These are phyloP conservation scores for Sciurus carolinensis DNA, from an alignment of 2,797 vertebrate genomes.

Conservation along the genomic window DNA sequence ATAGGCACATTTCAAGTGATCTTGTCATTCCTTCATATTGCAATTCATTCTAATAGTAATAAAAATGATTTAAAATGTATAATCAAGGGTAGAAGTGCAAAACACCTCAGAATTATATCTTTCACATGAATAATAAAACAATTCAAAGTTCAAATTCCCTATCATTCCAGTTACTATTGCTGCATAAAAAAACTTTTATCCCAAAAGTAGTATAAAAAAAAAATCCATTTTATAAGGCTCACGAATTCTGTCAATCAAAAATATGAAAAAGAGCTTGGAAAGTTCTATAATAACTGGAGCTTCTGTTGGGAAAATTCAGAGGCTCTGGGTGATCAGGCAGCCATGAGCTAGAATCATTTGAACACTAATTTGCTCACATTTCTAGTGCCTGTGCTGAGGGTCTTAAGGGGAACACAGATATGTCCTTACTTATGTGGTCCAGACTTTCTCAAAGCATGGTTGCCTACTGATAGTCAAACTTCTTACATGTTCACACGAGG, in stretches of 20 bases:
- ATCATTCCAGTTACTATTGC: neutral
- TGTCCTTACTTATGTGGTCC: too few relatives aligned
- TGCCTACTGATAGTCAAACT: neutral
- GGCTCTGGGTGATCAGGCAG: neutral
- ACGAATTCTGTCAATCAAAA: neutral
- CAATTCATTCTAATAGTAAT: neutral
- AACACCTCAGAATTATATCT: neutral
- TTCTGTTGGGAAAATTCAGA: neutral
- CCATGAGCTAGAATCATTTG: neutral
- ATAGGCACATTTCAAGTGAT: neutral
- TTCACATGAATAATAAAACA: neutral
- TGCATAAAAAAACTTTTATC: neutral
- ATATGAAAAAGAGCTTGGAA: neutral
- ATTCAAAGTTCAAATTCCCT: neutral
- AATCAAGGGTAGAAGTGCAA: too few relatives aligned
- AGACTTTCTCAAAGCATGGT: neutral
- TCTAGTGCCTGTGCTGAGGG: neutral
- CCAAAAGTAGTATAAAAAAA: too few relatives aligned
- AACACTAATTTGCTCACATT: neutral
- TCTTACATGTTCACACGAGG: neutral
- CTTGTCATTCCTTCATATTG: neutral
- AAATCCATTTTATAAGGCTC: too few relatives aligned
- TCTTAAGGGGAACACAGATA: too few relatives aligned
- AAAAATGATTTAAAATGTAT: too few relatives aligned
- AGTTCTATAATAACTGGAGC: too few relatives aligned